These are phyloP conservation scores for Antheraea mylitta DNA, from an alignment of 1,140 invertebrate species.

Conservation along the genomic window DNA sequence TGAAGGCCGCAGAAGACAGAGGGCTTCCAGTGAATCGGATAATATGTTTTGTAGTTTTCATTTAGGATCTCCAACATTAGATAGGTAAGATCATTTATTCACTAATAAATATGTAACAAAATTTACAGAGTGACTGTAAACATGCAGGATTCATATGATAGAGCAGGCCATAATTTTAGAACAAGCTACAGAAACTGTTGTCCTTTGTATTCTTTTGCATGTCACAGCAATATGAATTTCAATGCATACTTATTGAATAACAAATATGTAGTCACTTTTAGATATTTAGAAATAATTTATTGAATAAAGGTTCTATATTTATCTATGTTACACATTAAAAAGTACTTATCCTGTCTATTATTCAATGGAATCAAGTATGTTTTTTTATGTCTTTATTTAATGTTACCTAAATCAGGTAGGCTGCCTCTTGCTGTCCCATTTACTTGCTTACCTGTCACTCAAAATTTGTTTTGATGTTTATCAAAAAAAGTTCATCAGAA, in stretches of 20 bases:
- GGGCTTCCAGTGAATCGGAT: constrained; percentile 70
- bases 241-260: background rate
- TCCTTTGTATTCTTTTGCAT: background rate
- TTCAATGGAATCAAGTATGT: background rate
- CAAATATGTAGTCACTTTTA: too few species aligned
- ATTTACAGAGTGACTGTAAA: too few species aligned
- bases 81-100: constrained; percentile 40
- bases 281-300: background rate
- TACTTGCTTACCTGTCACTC: background rate
- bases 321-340: background rate
- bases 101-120: too few species aligned
- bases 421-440: background rate
- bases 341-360: background rate
- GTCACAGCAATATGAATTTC: background rate
- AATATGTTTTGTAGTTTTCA: constrained; percentile 59
- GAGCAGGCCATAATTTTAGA: too few species aligned
- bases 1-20: constrained; percentile 62
- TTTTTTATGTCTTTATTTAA: background rate
- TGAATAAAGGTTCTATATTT: too few species aligned
- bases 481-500: background rate
- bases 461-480: background rate
- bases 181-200: too few species aligned
- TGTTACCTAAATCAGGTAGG: background rate
- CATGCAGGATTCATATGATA: too few species aligned
- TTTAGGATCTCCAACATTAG: constrained; percentile 51